These are phyloP conservation scores for Acleris literana DNA, from an alignment of 2,888 invertebrate genomes.

Conservation along the genomic window DNA sequence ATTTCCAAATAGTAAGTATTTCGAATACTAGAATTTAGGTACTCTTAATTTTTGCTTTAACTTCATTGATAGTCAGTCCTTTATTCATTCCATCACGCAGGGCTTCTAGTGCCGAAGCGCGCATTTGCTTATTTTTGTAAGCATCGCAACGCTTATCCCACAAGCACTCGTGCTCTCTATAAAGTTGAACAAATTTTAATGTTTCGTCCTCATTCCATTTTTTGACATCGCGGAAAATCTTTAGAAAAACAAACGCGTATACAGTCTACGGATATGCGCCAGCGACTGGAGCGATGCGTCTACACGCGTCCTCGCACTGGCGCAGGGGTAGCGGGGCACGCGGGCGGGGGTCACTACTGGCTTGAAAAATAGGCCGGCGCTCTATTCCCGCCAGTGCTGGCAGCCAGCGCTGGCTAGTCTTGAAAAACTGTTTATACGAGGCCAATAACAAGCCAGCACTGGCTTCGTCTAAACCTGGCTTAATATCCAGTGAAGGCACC, in stretches of 20 bases:
- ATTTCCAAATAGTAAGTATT: too few relatives aligned
- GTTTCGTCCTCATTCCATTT: too few relatives aligned
- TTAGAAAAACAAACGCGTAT: slow-evolving; percentile 7
- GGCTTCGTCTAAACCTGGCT: too few relatives aligned
- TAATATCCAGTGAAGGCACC: too few relatives aligned
- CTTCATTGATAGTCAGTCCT: too few relatives aligned
- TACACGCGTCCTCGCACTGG: slow-evolving; percentile 41
- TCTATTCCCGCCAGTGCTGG: slow-evolving; percentile 38
- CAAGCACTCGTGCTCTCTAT: too few relatives aligned
- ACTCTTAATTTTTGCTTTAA: too few relatives aligned
- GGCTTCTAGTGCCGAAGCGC: slow-evolving; percentile 42
- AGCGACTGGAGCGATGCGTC: slow-evolving; percentile 37
- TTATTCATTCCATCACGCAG: slow-evolving; percentile 11
- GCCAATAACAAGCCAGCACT: too few relatives aligned
- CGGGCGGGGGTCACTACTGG: slow-evolving; percentile 39
- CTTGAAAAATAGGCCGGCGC: slow-evolving; percentile 41
- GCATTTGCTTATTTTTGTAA: slow-evolving; percentile 41
- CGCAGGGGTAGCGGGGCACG: slow-evolving; percentile 39
- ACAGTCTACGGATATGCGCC: slow-evolving; percentile 33
- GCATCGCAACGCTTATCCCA: slow-evolving; percentile 38
- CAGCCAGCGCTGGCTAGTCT: slow-evolving; percentile 15
- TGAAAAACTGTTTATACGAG: not conserved
- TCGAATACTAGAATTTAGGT: too few relatives aligned
- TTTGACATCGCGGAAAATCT: too few relatives aligned
- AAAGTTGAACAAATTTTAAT: too few relatives aligned